Evolutionary conservation across 2,888 invertebrate genomes (phyloP), one percentile per base, ranked within the genome.

Genomic region (Leptinotarsa juncta): DNA sequence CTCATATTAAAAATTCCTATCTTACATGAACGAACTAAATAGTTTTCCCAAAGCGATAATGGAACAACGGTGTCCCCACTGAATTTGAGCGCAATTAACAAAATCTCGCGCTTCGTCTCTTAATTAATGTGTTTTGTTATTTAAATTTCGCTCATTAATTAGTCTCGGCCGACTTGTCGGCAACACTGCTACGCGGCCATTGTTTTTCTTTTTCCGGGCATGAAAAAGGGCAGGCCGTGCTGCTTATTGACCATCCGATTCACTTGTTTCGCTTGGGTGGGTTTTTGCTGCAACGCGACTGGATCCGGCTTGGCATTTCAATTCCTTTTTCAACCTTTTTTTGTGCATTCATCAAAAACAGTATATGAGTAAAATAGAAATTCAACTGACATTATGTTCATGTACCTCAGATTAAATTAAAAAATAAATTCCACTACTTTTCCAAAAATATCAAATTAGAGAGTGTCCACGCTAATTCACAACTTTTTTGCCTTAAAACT

Each of bases 51-150:
- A 23, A 72, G 75, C 65, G 60, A 55, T 70, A 67, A 73, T 73
- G 73, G 42, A 68, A 68, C 69, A 72, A 53, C 66, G 48, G 55
- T 50, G 65, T 62, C 65, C 26, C 71, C 51, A 55, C 55, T 69
- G 71, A 73, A 73, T 73, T 70, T 71, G 32, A 76, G 60, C 57
- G 65, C 70, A 71, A 70, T 76, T 73, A 76, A 73, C 69, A 68
- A 71, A 76, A 76, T 73, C 49, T 73, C 60, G 62, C 71, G 55
- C 66, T 75, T 75, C 67, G 65, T 53, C 71, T 71, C 70, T 72
- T 79, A 78, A 80, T 80, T 78, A 80, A 80, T 78, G 77, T 78
- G 78, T 79, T 79, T 79, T 79, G 81, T 79, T 75, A 80, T 81
- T 77, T 76, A 80, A 77, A 81, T 79, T 77, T 50, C 23, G 67